phyloP scores from a whole-genome alignment of 1,140 invertebrate genomes.

The Pseudomyrmex concolor region DNA sequence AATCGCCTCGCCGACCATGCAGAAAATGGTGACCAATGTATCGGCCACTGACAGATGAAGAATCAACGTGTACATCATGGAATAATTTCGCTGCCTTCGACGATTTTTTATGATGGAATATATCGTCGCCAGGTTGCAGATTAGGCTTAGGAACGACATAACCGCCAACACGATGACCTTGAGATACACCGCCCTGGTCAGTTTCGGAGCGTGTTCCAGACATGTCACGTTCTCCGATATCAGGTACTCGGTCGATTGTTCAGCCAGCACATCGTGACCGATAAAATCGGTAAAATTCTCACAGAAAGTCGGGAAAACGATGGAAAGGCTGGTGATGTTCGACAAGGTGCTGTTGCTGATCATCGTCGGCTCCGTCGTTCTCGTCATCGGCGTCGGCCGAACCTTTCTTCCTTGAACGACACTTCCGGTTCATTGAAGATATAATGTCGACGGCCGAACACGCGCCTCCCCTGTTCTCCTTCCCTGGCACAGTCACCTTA shows the following conservation, averaged over 20 bases:
- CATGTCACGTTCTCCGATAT: slow-evolving; percentile 82
- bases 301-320: slow-evolving; percentile 15
- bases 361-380: slow-evolving; percentile 22
- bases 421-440: slow-evolving; percentile 32
- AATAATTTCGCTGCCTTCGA: slow-evolving; percentile 86
- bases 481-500: slow-evolving; percentile 18
- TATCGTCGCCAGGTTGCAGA: slow-evolving; percentile 91
- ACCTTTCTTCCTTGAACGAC: slow-evolving; percentile 7
- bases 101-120: slow-evolving; percentile 89
- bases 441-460: slow-evolving; percentile 26
- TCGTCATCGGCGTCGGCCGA: slow-evolving; percentile 1
- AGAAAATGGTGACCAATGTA: slow-evolving; percentile 91
- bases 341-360: slow-evolving; percentile 4
- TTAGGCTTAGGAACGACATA: slow-evolving; percentile 89
- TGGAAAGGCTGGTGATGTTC: background rate
- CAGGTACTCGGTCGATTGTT: background rate
- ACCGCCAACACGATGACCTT: slow-evolving; percentile 88
- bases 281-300: slow-evolving; percentile 84
- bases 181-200: slow-evolving; percentile 86
- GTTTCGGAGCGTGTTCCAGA: slow-evolving; percentile 87
- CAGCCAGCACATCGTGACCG: slow-evolving; percentile 5
- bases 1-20: slow-evolving; percentile 90
- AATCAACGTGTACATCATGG: slow-evolving; percentile 91
- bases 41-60: slow-evolving; percentile 91
- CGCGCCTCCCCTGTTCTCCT: slow-evolving; percentile 13